phyloP scores from a whole-genome alignment of 2,113 vertebrate genomes.

The Sinocyclocheilus rhinocerous region DNA sequence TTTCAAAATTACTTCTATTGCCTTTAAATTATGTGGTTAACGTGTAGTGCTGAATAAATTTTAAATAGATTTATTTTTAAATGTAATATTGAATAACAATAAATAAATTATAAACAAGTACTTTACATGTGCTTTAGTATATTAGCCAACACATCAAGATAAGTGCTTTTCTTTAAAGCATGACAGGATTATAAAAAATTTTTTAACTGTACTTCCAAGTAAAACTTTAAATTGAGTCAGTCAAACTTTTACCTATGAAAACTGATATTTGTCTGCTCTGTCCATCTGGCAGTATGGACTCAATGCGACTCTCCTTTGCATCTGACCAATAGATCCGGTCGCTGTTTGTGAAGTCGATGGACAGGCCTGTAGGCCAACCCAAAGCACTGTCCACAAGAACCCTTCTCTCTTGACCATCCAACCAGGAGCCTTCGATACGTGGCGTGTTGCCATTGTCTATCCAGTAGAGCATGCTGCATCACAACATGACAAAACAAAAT shows the following conservation, averaged over 20 bases:
- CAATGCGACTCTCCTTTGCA: constrained; percentile 92
- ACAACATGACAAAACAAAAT: constrained; percentile 22
- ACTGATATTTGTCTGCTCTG: constrained; percentile 77
- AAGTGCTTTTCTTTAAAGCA: neutral
- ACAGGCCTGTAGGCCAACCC: constrained; percentile 94
- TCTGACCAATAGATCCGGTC: constrained; percentile 96
- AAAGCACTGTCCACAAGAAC: constrained; percentile 83
- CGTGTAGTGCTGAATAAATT: neutral
- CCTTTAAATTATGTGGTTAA: neutral
- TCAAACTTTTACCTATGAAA: constrained; percentile 19
- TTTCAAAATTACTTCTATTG: neutral
- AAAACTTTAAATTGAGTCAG: neutral
- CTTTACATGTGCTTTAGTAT: neutral
- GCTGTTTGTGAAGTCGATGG: constrained; percentile 90
- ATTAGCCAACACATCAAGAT: neutral
- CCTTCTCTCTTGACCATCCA: constrained; percentile 89
- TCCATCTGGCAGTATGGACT: constrained; percentile 87
- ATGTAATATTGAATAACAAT: neutral
- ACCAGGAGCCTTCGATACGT: constrained; percentile 94
- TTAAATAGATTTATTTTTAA: neutral
- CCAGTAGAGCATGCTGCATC: constrained; percentile 90
- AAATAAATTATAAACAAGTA: neutral
- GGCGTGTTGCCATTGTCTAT: constrained; percentile 92
- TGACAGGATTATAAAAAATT: neutral
- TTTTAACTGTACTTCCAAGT: no score